Evolutionary conservation across 2,888 invertebrate genomes (phyloP), one percentile per base, ranked within the genome.

Genomic region (Apodemia zela): DNA sequence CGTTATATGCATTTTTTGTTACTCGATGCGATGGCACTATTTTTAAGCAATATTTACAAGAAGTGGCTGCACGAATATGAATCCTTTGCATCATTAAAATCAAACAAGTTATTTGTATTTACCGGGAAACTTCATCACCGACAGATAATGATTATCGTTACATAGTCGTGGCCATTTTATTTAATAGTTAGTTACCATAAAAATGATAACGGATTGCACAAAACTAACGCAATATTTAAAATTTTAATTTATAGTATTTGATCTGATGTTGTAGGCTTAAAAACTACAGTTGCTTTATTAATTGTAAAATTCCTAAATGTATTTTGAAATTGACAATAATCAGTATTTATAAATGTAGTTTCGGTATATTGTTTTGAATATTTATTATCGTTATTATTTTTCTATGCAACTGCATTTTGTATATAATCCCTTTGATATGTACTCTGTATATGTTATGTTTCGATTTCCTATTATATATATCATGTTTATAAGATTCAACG

Each of bases 271-370:
- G 35, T 63, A 47, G 59, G 45, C 35, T 33, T 49, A 62, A 57
- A 18, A 21, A 49, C 42, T 25, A 42, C 38, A 45, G 15, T 63
- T 49, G 47, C 59, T 59, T 49, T 59, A 45, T 54, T 62, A 59
- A 57, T 57, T 57, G 25, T 57, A 57, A 57, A 57, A 63, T 33
- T 45, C 47, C 59, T 45, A 49, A 63, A 80, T 79, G 84, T 87
- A 84, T 85, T 87, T 87, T 76, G 77, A 83, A 87, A 81, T 87
- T 81, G 90, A 90, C 89, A 90, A 89, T 89, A 90, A 89, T 81
- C 89, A 89, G 89, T 90, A 89, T 89, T 90, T 88, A 87, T 66
- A 67, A 66, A 66, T 65, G 57, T 75, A 75, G 73, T 75, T 73
- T 77, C 73, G 78, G 82, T 81, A 82, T 84, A 81, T 87, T 89